Base-by-base conservation (phyloP, 2,113 vertebrate species). In the Speoplatyrhinus poulsoni region DNA sequence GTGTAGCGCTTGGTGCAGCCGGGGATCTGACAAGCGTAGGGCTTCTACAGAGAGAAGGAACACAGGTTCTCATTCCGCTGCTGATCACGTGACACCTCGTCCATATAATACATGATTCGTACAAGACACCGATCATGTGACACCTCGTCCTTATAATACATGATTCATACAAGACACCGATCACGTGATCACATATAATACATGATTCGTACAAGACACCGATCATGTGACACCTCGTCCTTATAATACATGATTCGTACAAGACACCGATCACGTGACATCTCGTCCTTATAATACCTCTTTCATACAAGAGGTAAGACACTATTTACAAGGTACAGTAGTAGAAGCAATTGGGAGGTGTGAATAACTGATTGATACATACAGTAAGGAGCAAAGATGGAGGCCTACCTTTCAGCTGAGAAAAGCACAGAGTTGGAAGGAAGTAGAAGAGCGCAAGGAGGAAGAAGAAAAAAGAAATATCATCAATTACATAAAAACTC, bases 1-100 rank as follows among this genome's bases (percentile, higher is more conserved):
- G 97, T 99, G 91, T 99, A 99, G 84, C 98, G 96, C 74, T 99
- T 99, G 87, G 96, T 96, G 81, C 98, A 99, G 82, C 98, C 97
- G 0, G 96, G 95, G 46, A 99, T 98, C 94, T 99, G 97, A 89
- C 98, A 99, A 54, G 96, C 96, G 0, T 99, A 99, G 1, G 98
- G 98, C 83, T 99, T 99, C 98, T 99, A 75, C 33, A 59, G 76
- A 57, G n/a, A 78, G 49, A 46, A 54, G 77, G 0, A n/a, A 65
- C 33, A 67, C 52, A 19, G 8, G 54, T 56, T 17, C 16, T 17
- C 16, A 15, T 54, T 54, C n/a, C 15, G 17, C 6, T 54, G 3
- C 53, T 15, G 12, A 50, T 50, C 9, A 50, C 12, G 48, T 3
- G 48, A 50, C 48, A 11, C 26, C 26, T 26, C 26, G 26, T 26